A percentile compares a stretch with the other conserved stretches of the same genome.
phyloP scores from a whole-genome alignment of 2,113 vertebrate species.

The Notothenia rossii region DNA sequence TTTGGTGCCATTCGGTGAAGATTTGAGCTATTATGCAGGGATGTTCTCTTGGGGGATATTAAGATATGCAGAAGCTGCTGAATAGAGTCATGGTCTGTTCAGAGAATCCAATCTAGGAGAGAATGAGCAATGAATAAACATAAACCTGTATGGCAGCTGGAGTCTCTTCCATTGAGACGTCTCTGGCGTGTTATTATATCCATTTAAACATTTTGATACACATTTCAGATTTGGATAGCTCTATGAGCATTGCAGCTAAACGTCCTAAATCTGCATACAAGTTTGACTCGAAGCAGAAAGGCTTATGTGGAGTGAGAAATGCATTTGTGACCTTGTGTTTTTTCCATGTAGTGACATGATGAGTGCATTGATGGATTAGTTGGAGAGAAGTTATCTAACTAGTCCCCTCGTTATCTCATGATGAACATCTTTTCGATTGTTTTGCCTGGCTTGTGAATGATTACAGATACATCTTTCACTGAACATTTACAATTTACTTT shows the following conservation, averaged over 20 bases:
- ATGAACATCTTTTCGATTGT: background rate
- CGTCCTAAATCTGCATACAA: conserved; percentile 2
- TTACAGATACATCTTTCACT: background rate
- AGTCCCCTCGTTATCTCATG: no score
- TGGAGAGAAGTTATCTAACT: background rate
- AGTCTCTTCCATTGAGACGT: background rate
- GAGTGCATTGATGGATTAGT: background rate
- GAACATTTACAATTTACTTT: background rate
- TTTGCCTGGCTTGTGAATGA: background rate
- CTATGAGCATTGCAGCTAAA: conserved; percentile 11
- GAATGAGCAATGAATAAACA: background rate
- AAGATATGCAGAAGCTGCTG: background rate
- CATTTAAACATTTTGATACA: conserved; percentile 6
- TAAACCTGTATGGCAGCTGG: background rate
- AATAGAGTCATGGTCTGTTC: background rate
- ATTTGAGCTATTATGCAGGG: background rate
- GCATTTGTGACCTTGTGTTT: conserved; percentile 3
- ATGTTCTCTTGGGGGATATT: background rate
- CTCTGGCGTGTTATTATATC: no score
- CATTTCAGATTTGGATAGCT: conserved; percentile 10
- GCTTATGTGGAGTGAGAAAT: background rate
- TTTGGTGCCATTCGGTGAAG: background rate
- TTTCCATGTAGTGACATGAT: background rate
- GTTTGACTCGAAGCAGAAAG: conserved; percentile 3
- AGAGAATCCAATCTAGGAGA: background rate